phyloP scores from a whole-genome alignment of 23 tunicate species.

The Trididemnum clinides region DNA sequence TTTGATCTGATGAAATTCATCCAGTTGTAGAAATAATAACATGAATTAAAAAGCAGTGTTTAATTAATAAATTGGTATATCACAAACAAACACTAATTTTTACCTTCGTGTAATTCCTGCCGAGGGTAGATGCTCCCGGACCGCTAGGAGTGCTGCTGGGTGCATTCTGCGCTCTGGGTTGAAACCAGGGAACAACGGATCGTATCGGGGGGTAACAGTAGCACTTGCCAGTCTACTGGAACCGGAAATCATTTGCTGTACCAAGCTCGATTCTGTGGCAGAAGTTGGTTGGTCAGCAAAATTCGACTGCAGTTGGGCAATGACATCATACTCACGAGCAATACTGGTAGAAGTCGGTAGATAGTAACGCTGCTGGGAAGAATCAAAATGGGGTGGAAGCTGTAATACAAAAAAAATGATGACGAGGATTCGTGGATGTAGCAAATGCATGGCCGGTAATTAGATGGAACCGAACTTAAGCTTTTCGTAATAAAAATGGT shows the following conservation, averaged over 20 bases:
- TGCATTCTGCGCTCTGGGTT: conserved; percentile 41
- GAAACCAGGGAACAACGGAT: conserved; percentile 40
- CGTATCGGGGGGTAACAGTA: conserved; percentile 9
- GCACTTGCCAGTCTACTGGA: not conserved
- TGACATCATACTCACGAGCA: conserved; percentile 25
- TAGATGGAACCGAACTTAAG: too few species aligned
- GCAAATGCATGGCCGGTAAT: too few species aligned
- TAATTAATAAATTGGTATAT: too few species aligned
- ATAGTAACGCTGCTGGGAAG: not conserved
- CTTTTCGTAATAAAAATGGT: too few species aligned
- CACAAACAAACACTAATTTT: too few species aligned
- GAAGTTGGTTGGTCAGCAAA: not conserved
- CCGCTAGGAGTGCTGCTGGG: conserved; percentile 70
- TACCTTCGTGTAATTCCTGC: conserved; percentile 68
- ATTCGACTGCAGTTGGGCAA: too few species aligned
- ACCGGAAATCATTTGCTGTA: conserved; percentile 2
- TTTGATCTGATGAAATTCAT: too few species aligned
- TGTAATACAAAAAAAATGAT: not conserved
- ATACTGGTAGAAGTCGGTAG: not conserved
- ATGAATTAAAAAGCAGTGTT: too few species aligned
- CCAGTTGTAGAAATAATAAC: too few species aligned
- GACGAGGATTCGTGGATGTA: not conserved
- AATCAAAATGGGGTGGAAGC: not conserved
- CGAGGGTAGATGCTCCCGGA: conserved; percentile 67
- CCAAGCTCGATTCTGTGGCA: conserved; percentile 14